Percentiles rank a stretch among this genome's conserved stretches.
phyloP scores from a whole-genome alignment of 92 coral and sea anemone genomes.

The Chrysogorgia sp. region DNA sequence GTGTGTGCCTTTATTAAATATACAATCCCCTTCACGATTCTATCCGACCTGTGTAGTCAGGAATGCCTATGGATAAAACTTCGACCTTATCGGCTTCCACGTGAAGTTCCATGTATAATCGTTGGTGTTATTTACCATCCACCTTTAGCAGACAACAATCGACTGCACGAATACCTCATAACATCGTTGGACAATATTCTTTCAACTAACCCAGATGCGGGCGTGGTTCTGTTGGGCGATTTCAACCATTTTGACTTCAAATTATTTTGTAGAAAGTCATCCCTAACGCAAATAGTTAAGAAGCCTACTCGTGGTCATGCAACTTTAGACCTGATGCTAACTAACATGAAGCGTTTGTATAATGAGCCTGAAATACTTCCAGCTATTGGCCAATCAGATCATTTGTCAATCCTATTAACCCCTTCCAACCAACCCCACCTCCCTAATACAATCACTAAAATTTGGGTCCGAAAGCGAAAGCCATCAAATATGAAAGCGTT shows the following conservation, averaged over 20 bases:
- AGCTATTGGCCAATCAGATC: constrained; percentile 26
- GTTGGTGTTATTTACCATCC: neutral
- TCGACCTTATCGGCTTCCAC: too few relatives aligned
- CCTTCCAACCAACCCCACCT: neutral
- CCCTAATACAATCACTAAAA: neutral
- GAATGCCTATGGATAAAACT: too few relatives aligned
- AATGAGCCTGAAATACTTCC: neutral
- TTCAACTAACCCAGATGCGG: neutral
- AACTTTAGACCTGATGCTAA: too few relatives aligned
- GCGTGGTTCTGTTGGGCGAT: too few relatives aligned
- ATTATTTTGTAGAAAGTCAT: neutral
- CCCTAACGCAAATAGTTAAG: constrained; percentile 7
- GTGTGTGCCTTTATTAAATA: too few relatives aligned
- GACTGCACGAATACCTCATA: too few relatives aligned
- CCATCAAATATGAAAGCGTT: neutral
- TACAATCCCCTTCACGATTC: too few relatives aligned
- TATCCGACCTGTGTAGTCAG: too few relatives aligned
- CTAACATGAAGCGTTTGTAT: neutral
- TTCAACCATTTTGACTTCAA: too few relatives aligned
- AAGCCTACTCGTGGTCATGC: constrained; percentile 1
- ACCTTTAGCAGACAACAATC: too few relatives aligned
- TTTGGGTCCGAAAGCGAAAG: constrained; percentile 12
- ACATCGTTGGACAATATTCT: too few relatives aligned
- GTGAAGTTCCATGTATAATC: too few relatives aligned
- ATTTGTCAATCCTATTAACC: constrained; percentile 1